Evolutionary conservation across 2,888 invertebrate species (phyloP).

Genomic region (Stenotaenia linearis): DNA sequence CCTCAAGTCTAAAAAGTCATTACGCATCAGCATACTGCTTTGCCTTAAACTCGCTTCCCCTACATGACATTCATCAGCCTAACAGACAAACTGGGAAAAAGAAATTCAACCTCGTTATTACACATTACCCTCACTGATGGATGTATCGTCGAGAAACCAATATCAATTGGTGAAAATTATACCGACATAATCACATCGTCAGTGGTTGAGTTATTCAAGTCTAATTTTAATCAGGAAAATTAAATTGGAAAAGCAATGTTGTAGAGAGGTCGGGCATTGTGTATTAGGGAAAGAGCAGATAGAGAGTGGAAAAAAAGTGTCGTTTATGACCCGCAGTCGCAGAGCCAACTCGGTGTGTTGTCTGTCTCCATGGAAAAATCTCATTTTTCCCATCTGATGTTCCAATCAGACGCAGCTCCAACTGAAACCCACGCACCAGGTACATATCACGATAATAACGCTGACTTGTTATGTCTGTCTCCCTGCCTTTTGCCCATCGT

Average conservation of each 20-base stretch:
- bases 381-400: slow-evolving; percentile 21
- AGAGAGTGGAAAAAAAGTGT: slow-evolving; percentile 19
- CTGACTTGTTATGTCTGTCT: slow-evolving; percentile 24
- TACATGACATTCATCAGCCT: slow-evolving; percentile 26
- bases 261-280: slow-evolving; percentile 12
- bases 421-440: slow-evolving; percentile 24
- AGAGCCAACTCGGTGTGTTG: slow-evolving; percentile 26
- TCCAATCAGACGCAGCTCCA: slow-evolving; percentile 24
- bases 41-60: slow-evolving; percentile 16
- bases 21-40: slow-evolving; percentile 24
- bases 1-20: slow-evolving; percentile 24
- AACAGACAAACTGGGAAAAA: slow-evolving; percentile 16
- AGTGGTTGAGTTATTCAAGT: background rate
- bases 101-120: slow-evolving; percentile 1
- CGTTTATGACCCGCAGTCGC: slow-evolving; percentile 26
- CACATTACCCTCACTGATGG: background rate
- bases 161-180: background rate
- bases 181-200: background rate
- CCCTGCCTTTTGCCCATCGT: slow-evolving; percentile 22
- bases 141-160: background rate
- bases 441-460: slow-evolving; percentile 20
- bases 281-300: slow-evolving; percentile 23
- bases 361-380: slow-evolving; percentile 23
- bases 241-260: background rate
- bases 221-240: background rate